Conservation (phyloP, 2,888 invertebrate species). For the Germaria angustata region DNA sequence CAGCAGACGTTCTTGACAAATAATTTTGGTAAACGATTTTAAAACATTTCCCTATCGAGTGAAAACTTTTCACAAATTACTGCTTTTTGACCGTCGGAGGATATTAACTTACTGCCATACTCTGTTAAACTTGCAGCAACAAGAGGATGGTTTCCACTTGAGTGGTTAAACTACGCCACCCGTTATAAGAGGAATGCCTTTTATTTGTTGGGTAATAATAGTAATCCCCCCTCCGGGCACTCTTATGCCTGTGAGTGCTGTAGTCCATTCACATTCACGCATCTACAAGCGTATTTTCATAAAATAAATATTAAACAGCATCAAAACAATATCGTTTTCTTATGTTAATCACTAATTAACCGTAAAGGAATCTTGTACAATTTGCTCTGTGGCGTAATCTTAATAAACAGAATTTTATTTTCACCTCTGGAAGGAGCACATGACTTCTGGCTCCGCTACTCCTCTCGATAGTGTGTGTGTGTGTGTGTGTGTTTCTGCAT, state of each 20-base stretch:
- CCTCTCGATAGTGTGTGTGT: neutral
- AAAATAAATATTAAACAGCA: conserved; percentile 39
- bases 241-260: neutral
- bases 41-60: too few species aligned
- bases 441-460: neutral
- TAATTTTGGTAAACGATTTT: too few species aligned
- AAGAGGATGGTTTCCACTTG: too few species aligned
- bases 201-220: conserved; percentile 16
- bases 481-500: neutral
- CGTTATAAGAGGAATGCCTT: too few species aligned
- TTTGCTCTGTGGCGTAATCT: neutral
- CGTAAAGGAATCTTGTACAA: conserved; percentile 37
- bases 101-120: too few species aligned
- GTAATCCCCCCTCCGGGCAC: too few species aligned
- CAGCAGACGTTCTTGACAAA: too few species aligned
- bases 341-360: conserved; percentile 49
- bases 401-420: neutral
- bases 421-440: neutral
- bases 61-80: too few species aligned
- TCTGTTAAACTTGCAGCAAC: too few species aligned
- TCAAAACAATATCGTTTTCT: conserved; percentile 5
- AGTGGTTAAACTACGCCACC: too few species aligned
- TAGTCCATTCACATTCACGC: conserved; percentile 26
- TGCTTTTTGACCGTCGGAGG: too few species aligned
- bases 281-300: conserved; percentile 24